Percentiles rank a stretch among this genome's conserved stretches.
phyloP scores from a whole-genome alignment of 2,888 invertebrate genomes.

The Oscheius sp. region DNA sequence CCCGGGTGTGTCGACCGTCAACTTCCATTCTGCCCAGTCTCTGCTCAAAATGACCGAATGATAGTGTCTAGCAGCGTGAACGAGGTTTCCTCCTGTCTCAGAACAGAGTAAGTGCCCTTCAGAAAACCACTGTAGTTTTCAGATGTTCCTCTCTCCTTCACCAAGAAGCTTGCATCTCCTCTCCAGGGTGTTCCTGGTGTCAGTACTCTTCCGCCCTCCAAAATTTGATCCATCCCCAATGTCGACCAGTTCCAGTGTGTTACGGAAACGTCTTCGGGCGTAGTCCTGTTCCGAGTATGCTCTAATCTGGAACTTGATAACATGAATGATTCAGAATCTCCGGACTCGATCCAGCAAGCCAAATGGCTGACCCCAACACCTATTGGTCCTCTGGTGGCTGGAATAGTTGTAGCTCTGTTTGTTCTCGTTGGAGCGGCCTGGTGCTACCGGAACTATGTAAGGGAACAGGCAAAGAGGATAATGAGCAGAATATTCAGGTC shows the following conservation, averaged over 20 bases:
- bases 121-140: neutral
- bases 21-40: constrained; percentile 6
- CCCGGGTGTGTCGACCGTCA: constrained; percentile 27
- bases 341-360: neutral
- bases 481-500: constrained; percentile 3
- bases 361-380: constrained; percentile 28
- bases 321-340: neutral
- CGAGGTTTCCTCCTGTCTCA: neutral
- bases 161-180: constrained; percentile 30
- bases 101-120: constrained; percentile 9
- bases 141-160: constrained; percentile 34
- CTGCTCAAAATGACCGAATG: constrained; percentile 4
- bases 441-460: constrained; percentile 34
- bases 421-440: constrained; percentile 20
- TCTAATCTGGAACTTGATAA: too few relatives aligned
- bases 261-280: constrained; percentile 33
- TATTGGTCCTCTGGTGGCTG: constrained; percentile 32
- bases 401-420: constrained; percentile 9
- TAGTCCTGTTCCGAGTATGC: neutral
- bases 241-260: constrained; percentile 37
- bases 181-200: constrained; percentile 37
- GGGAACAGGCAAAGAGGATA: neutral
- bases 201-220: constrained; percentile 1
- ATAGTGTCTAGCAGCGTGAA: neutral
- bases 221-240: constrained; percentile 34